Evolutionary conservation across 2,113 vertebrate species (phyloP).

Genomic region (Eira barbara): DNA sequence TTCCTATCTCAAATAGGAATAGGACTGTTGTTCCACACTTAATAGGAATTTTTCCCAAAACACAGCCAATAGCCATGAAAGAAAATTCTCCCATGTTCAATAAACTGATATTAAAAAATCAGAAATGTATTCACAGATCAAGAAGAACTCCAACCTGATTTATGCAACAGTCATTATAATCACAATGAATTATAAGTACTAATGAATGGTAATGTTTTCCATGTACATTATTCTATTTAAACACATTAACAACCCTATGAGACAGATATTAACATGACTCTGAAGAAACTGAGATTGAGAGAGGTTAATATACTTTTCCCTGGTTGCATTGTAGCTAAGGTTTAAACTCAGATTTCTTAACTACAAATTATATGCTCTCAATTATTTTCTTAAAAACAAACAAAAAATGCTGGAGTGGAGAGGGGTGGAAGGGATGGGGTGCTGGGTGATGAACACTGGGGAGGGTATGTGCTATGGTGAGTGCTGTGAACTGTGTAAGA

Average conservation of each 20-base stretch:
- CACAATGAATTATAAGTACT: background rate
- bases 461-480: too few relatives aligned
- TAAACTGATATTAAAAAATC: background rate
- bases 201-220: background rate
- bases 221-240: background rate
- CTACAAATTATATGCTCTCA: background rate
- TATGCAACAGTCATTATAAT: background rate
- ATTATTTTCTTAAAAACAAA: background rate
- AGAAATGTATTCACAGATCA: background rate
- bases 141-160: background rate
- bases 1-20: background rate
- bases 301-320: background rate
- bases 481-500: too few relatives aligned
- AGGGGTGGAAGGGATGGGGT: too few relatives aligned
- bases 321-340: background rate
- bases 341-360: background rate
- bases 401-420: background rate
- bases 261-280: background rate
- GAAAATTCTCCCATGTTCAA: background rate
- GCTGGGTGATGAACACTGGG: too few relatives aligned
- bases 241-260: background rate
- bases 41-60: background rate
- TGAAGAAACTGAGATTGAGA: slow-evolving; percentile 10
- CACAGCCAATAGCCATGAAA: background rate
- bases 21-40: background rate